A percentile compares a stretch with the other conserved stretches of the same genome.
These are phyloP conservation scores for Pangasianodon hypophthalmus DNA, from an alignment of 2,113 vertebrate species.

Conservation along the genomic window DNA sequence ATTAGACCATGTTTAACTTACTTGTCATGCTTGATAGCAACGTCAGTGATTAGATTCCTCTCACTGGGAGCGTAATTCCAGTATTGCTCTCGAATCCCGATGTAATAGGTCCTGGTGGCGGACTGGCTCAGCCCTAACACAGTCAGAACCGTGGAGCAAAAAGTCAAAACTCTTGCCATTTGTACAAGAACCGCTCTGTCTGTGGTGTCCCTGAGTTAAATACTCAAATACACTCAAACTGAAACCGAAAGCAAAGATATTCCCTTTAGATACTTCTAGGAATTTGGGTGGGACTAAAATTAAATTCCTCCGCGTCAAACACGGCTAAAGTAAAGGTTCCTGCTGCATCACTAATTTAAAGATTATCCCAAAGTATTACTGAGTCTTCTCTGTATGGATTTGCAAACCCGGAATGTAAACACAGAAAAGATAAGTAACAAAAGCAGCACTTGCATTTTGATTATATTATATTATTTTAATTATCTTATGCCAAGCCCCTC, in stretches of 20 bases:
- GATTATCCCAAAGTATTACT: background rate
- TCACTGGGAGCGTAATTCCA: conserved; percentile 33
- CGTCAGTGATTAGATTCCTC: background rate
- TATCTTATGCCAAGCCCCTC: too few relatives aligned
- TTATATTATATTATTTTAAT: too few relatives aligned
- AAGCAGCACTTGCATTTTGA: too few relatives aligned
- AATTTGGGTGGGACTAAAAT: background rate
- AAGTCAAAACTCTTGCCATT: conserved; percentile 9
- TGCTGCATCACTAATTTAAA: background rate
- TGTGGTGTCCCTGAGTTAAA: background rate
- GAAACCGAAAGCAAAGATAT: too few relatives aligned
- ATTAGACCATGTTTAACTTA: conserved; percentile 9
- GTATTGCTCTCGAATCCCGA: conserved; percentile 45
- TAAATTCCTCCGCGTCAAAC: background rate
- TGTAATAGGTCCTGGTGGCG: conserved; percentile 62
- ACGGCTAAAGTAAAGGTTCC: background rate
- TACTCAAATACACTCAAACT: too few relatives aligned
- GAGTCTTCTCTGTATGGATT: background rate
- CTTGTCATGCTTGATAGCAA: conserved; percentile 4
- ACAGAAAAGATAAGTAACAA: background rate
- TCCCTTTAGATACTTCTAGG: rapidly evolving
- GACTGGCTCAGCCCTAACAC: conserved; percentile 55
- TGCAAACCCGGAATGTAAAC: background rate
- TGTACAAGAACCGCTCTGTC: background rate
- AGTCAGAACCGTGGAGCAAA: conserved; percentile 25